Conservation (phyloP, 2,113 vertebrate genomes). For the Ahaetulla prasina region DNA sequence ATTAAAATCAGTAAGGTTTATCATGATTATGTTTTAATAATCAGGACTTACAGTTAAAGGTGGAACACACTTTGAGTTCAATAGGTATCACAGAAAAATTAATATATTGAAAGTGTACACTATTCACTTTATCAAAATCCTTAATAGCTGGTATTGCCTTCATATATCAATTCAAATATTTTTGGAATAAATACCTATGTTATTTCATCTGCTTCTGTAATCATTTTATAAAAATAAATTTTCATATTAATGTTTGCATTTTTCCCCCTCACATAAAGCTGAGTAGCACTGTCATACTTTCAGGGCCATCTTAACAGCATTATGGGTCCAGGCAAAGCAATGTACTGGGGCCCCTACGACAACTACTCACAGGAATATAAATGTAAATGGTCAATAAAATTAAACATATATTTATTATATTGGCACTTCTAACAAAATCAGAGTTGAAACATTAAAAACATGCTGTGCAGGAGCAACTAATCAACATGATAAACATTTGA, state of each 20-base stretch:
- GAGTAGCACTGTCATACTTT: background rate
- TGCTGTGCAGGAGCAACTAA: no score
- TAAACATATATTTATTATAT: no score
- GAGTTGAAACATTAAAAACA: no score
- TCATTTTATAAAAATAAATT: background rate
- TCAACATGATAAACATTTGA: no score
- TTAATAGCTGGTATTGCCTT: background rate
- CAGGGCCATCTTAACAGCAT: no score
- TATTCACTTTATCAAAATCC: background rate
- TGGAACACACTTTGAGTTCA: background rate
- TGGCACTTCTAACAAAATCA: no score
- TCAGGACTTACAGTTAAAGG: background rate
- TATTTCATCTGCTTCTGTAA: background rate
- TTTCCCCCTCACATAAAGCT: background rate
- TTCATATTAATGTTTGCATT: background rate
- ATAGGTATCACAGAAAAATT: background rate
- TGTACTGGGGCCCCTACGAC: no score
- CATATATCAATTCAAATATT: background rate
- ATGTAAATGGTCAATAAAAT: no score
- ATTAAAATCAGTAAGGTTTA: background rate
- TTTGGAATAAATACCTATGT: background rate
- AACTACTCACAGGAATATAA: no score
- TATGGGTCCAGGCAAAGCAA: no score
- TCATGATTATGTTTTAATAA: background rate
- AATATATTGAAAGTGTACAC: background rate